Conservation (phyloP, 2,113 vertebrate genomes). For the Passer domesticus region DNA sequence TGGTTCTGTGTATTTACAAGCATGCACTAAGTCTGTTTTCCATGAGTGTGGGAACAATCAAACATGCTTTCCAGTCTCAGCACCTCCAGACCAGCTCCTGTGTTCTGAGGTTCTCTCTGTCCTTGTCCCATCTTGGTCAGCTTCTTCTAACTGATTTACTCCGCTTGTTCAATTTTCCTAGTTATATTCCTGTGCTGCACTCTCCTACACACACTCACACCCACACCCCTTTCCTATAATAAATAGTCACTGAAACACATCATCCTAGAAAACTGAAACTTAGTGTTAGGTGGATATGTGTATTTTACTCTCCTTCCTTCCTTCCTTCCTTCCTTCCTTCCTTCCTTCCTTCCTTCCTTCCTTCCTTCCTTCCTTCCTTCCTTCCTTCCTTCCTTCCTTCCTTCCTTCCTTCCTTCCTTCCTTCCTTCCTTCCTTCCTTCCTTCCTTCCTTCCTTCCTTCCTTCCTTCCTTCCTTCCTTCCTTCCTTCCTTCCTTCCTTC, state of each 20-base stretch:
- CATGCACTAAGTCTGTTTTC: background rate
- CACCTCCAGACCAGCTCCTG: accelerated
- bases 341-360: background rate
- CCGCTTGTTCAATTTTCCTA: background rate
- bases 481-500: too few relatives aligned
- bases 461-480: too few relatives aligned
- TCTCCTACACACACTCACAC: background rate
- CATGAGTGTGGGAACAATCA: background rate
- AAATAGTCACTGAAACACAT: background rate
- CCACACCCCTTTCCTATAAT: background rate
- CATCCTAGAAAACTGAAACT: background rate
- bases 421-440: too few relatives aligned
- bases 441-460: too few relatives aligned
- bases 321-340: background rate
- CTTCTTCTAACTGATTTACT: background rate
- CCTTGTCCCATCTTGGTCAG: background rate
- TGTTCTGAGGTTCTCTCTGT: background rate
- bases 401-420: too few relatives aligned
- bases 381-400: too few relatives aligned
- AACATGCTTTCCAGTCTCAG: background rate
- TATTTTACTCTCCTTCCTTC: background rate
- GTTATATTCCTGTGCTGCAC: background rate
- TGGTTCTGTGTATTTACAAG: background rate
- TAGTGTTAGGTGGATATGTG: background rate
- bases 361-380: too few relatives aligned